Base-by-base conservation (phyloP, 2,888 invertebrate species). In the Aporophyla nigra region DNA sequence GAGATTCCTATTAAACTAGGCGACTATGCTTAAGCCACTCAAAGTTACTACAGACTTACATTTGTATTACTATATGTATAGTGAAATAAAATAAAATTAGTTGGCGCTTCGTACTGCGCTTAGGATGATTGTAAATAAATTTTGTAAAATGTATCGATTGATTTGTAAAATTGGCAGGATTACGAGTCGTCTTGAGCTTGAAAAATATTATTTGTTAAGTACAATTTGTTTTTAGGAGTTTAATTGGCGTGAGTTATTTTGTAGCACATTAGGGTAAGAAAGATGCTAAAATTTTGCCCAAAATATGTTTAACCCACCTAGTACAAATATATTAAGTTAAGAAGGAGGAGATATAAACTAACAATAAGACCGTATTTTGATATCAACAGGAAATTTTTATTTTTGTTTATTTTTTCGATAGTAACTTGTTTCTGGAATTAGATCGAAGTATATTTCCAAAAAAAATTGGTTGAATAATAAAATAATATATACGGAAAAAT, bases 31-130 rank as follows among this genome's bases (percentile, higher is more conserved):
- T 90, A 90, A 88, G 90, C 90, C 84, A 90, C 78, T 80, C 61
- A 91, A 87, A 91, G 92, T 91, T 91, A 92, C 91, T 92, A 92
- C 85, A 87, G 78, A 89, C 80, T 78, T 87, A 89, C 82, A 85
- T 88, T 82, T 76, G 83, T 88, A 87, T 86, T 89, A 87, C 86
- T 75, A 74, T 86, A 84, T 78, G 80, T 87, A 85, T 87, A 89
- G 84, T 79, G 63, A 86, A 84, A 79, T 87, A 65, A 84, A 87
- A 85, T 88, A 65, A 84, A 87, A 85, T 88, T 76, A 85, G 78
- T 80, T 71, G 19, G 84, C 81, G 81, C 81, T 75, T 81, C 74
- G 16, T 84, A 86, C 51, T 53, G 76, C 80, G 83, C 63, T 83
- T 84, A 87, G 78, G 43, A 76, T 75, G 74, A 76, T 83, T 88